Evolutionary conservation across 1,140 invertebrate species (phyloP).

Genomic region (Parapsyche elsis): DNA sequence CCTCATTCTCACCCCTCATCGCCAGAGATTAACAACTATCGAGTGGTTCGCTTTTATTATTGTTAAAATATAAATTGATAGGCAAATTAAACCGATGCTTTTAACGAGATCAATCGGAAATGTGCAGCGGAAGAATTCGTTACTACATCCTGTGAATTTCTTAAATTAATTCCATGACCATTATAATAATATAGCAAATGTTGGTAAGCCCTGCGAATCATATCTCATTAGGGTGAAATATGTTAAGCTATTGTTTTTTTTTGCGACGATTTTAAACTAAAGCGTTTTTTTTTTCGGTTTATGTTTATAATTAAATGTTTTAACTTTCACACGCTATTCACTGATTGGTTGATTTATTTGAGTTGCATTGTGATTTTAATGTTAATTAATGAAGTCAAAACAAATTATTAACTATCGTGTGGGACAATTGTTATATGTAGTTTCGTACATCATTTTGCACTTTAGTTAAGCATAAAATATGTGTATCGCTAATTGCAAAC

Average conservation of each 20-base stretch:
- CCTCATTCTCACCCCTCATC: slow-evolving; percentile 26
- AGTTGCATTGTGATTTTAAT: not conserved
- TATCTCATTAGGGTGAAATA: slow-evolving; percentile 10
- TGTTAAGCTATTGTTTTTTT: slow-evolving; percentile 15
- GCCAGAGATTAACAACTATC: slow-evolving; percentile 33
- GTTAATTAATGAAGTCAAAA: not conserved
- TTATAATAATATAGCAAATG: no score
- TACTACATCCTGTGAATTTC: no score
- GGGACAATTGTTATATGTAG: no score
- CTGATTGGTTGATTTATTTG: not conserved
- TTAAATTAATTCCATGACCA: no score
- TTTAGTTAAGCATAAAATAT: no score
- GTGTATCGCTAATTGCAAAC: not conserved
- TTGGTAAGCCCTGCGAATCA: not conserved
- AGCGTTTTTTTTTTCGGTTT: slow-evolving; percentile 11
- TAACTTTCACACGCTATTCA: slow-evolving; percentile 11
- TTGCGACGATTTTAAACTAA: not conserved
- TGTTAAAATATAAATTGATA: not conserved
- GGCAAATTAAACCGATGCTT: not conserved
- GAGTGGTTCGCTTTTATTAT: no score
- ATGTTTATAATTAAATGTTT: slow-evolving; percentile 3
- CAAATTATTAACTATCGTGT: no score
- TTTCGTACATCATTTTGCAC: no score
- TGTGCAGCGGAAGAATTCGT: no score
- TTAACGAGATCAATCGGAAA: no score